Evolutionary conservation across 2,888 invertebrate genomes (phyloP).

Genomic region (Sepioteuthis lessoniana): DNA sequence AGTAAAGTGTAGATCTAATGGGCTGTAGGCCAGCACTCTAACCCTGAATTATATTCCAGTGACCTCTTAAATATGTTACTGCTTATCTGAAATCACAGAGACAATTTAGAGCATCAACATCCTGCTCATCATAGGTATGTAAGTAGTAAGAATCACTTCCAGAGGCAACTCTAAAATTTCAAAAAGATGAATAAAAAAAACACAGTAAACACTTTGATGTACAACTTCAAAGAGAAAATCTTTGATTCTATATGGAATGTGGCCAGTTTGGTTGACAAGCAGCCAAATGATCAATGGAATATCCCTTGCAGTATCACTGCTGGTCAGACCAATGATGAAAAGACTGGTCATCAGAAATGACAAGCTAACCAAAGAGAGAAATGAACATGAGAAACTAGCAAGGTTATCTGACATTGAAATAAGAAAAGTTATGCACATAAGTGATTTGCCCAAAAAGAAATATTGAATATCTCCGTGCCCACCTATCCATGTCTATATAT

Average conservation of each 20-base stretch:
- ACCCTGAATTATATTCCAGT: not conserved
- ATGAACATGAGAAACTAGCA: not conserved
- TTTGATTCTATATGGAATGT: not conserved
- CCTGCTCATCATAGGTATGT: not conserved
- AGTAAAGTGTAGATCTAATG: not conserved
- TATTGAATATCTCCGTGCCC: too few relatives aligned
- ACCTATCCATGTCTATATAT: too few relatives aligned
- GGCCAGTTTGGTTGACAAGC: constrained; percentile 8
- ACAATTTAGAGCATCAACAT: not conserved
- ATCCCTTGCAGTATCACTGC: not conserved
- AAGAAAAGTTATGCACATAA: not conserved
- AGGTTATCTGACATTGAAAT: not conserved
- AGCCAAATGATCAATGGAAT: constrained; percentile 3
- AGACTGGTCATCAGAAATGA: constrained; percentile 5
- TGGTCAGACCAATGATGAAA: not conserved
- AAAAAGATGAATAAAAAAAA: not conserved
- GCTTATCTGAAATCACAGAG: constrained; percentile 33
- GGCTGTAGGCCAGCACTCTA: not conserved
- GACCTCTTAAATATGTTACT: not conserved
- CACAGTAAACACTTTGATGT: not conserved
- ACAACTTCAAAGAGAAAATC: not conserved
- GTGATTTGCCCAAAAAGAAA: not conserved
- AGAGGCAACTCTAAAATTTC: not conserved
- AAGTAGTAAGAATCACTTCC: not conserved
- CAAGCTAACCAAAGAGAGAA: not conserved